Evolutionary conservation across 2,888 invertebrate genomes (phyloP), one percentile per base, ranked within the genome.

Genomic region (Allophyes oxyacanthae): DNA sequence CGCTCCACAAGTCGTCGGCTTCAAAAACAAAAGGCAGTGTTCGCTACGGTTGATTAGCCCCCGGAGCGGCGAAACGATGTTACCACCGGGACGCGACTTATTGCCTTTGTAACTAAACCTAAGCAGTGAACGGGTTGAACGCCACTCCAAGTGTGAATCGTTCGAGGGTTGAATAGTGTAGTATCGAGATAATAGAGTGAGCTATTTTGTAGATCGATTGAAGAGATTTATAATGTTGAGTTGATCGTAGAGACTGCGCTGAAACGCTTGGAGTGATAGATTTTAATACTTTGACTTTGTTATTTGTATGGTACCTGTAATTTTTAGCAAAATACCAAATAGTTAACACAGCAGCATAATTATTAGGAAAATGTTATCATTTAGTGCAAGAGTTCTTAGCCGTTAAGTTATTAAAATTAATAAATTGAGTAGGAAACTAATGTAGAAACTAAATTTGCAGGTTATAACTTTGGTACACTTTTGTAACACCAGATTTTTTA

Each of bases 21-120:
- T 59, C 56, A 76, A 77, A 79, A 81, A 81, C 82, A 82, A 82
- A 81, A 81, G 82, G 72, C 72, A 74, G 68, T 61, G 72, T 75
- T 72, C 64, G 64, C 75, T 59, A 67, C 78, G 78, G 75, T 78
- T 83, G 83, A 84, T 83, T 81, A 82, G 79, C 75, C 82, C 83
- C 81, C 61, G 75, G 72, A 81, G 83, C 83, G 70, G 41, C 26
- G 70, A 65, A 77, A 62, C 79, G 69, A 75, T 73, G 72, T 78
- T 77, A 65, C 60, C 65, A 66, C 63, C 41, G 60, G 60, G 62
- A 71, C 56, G 67, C 71, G 33, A 73, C 63, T 70, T 73, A 77
- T 77, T 82, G 69, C 71, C 63, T 73, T 73, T 51, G 67, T 65
- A 61, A 66, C 63, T 40, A 33, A 40, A 63, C 41, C 10, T 52